Evolutionary conservation across 1,140 invertebrate species (phyloP), one percentile per base, ranked within the genome.

Genomic region (Cyclargus thomasi): DNA sequence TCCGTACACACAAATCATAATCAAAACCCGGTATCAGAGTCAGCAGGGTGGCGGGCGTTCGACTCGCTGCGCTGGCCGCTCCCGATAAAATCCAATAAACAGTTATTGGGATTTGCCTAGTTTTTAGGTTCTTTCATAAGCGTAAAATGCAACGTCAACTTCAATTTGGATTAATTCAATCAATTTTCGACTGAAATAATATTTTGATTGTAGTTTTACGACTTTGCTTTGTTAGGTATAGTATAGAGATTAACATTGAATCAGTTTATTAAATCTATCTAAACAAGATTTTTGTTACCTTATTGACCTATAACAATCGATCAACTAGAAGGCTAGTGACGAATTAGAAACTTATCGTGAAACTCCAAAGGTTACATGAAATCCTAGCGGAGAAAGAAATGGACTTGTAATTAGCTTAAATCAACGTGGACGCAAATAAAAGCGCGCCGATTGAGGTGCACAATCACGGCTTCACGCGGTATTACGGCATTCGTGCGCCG

Each of bases 71-170:
- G 39, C 39, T 47, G 39, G 39, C 39, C 39, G 39, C 39, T 47
- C 39, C 39, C 80, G 79, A 77, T 83, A 79, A 85, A 88, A 88
- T 88, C 78, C 83, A 86, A 88, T 86, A 88, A 83, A 84, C 75
- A 71, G 75, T 64, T 69, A 69, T 73, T 69, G 71, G 70, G 70
- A 67, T 70, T 69, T 63, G 57, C 69, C 67, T 67, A 66, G 67
- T 73, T 81, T 75, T 66, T 59, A 63, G 65, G 67, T 68, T 74
- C 69, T 75, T 76, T 76, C 39, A 47, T 47, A 47, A 47, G 39
- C 39, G 39, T 47, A 47, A 14, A 47, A 47, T 47, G 39, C 39
- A 47, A 47, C 39, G 39, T 47, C 39, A 47, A 47, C 39, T 47
- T 47, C 39, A 47, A 47, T 47, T 47, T 47, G 39, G 39, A 47